phyloP scores from a whole-genome alignment of 23 tunicate genomes.

The Trididemnum clinides region DNA sequence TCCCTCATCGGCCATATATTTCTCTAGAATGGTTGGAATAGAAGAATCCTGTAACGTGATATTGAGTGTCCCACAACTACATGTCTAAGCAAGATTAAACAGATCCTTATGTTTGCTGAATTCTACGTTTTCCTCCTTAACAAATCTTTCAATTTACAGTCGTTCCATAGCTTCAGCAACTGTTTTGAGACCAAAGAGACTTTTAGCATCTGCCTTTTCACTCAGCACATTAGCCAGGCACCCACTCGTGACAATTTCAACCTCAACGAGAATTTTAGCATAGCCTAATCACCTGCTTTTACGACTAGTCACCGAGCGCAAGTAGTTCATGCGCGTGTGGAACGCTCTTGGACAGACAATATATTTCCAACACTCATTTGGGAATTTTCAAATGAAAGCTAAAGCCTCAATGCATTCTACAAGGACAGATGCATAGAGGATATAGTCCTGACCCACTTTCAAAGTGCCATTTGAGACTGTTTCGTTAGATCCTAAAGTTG shows the following conservation, averaged over 20 bases:
- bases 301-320: background rate
- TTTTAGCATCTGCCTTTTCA: background rate
- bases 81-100: background rate
- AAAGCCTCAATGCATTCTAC: background rate
- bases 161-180: background rate
- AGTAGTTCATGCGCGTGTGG: background rate
- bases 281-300: background rate
- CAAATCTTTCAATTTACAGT: background rate
- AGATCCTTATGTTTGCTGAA: too few relatives aligned
- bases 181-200: background rate
- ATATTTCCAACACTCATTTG: background rate
- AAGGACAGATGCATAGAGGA: background rate
- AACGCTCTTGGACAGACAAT: background rate
- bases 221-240: background rate
- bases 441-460: background rate
- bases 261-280: background rate
- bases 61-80: background rate
- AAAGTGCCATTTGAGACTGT: background rate
- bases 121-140: too few relatives aligned
- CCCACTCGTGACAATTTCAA: background rate
- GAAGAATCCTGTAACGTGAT: background rate
- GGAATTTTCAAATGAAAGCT: background rate
- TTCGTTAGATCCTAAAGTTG: background rate
- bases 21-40: background rate
- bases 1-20: background rate